Evolutionary conservation across 2,113 vertebrate genomes (phyloP).

Genomic region (Urocolius indicus): DNA sequence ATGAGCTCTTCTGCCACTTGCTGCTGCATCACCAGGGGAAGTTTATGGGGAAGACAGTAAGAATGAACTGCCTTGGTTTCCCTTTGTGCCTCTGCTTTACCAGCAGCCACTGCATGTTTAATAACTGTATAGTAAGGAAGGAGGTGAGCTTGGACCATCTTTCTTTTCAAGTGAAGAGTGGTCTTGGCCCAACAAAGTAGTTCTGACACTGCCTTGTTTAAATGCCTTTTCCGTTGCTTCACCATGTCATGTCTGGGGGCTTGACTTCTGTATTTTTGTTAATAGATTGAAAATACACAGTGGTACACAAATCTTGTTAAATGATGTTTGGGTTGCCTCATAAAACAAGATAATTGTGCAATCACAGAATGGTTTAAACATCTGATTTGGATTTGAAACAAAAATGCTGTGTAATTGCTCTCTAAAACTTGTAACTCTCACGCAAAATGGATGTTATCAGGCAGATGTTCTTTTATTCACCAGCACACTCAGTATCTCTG

Average conservation of each 20-base stretch:
- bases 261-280: constrained; percentile 14
- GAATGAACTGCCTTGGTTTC: background rate
- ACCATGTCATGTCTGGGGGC: background rate
- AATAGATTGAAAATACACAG: constrained; percentile 27
- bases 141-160: background rate
- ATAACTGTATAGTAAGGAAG: background rate
- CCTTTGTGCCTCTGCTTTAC: background rate
- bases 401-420: constrained; percentile 53
- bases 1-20: accelerated
- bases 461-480: constrained; percentile 75
- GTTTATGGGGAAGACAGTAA: background rate
- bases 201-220: background rate
- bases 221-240: background rate
- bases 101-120: background rate
- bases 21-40: background rate
- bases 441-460: constrained; percentile 57
- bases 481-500: constrained; percentile 51
- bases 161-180: background rate
- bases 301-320: constrained; percentile 55
- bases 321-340: constrained; percentile 47
- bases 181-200: background rate
- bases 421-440: constrained; percentile 59
- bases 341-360: constrained; percentile 68
- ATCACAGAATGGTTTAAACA: constrained; percentile 64
- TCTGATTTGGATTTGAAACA: constrained; percentile 68